Conservation (phyloP, 1,140 invertebrate species). For the Asobara japonica region DNA sequence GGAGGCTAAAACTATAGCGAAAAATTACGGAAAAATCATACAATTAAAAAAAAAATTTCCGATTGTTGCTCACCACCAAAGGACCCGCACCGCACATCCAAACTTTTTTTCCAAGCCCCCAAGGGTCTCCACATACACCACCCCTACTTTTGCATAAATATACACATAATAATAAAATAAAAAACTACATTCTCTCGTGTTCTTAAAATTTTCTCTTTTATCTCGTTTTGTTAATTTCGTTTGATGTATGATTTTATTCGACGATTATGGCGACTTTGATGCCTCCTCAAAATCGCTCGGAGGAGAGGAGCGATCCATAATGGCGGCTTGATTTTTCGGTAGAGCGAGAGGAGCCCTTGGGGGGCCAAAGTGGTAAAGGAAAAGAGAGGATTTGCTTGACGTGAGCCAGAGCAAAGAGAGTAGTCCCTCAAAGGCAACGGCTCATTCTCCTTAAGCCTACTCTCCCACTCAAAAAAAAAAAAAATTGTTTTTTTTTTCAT, state of each 20-base stretch:
- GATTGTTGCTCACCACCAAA: too few species aligned
- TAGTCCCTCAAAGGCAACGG: conserved; percentile 1
- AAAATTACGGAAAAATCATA: too few species aligned
- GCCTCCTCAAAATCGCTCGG: conserved; percentile 27
- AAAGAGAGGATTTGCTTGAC: conserved; percentile 20
- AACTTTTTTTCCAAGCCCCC: not conserved
- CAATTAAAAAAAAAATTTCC: too few species aligned
- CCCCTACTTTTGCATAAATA: not conserved
- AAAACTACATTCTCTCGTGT: not conserved
- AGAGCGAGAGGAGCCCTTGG: conserved; percentile 7
- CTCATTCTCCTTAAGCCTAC: not conserved
- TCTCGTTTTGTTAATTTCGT: conserved; percentile 14
- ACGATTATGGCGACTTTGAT: conserved; percentile 32
- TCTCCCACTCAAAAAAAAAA: too few species aligned
- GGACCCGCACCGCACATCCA: too few species aligned
- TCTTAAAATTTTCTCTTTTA: not conserved
- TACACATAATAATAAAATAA: not conserved
- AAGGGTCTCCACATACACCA: not conserved
- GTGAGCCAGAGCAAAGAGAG: conserved; percentile 14
- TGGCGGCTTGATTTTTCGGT: conserved; percentile 26
- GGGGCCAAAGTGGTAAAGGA: conserved; percentile 19
- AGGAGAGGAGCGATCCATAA: conserved; percentile 22
- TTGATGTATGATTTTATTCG: conserved; percentile 26
- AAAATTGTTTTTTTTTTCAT: not conserved
- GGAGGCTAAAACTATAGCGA: too few species aligned